Percentiles rank a stretch among this genome's conserved stretches.
Evolutionary conservation across 1,140 invertebrate genomes (phyloP).

Genomic region (Potamilus streckersoni): DNA sequence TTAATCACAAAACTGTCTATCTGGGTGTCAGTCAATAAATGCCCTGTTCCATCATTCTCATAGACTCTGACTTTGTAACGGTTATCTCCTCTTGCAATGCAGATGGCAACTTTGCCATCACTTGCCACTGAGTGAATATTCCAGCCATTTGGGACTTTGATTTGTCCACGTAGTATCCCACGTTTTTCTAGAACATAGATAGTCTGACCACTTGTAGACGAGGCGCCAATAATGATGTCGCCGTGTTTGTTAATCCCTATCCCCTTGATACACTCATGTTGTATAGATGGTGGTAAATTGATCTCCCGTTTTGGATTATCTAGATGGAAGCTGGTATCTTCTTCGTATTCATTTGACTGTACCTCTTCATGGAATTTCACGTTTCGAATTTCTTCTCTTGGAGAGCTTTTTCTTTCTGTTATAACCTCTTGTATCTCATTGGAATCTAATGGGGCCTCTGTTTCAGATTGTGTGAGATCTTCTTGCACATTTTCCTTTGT

Average conservation of each 20-base stretch:
- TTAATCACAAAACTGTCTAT: conserved; percentile 59
- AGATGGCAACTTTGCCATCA: conserved; percentile 57
- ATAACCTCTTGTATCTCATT: conserved; percentile 31
- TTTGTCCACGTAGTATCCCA: conserved; percentile 55
- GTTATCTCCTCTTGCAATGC: conserved; percentile 55
- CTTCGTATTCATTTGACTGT: conserved; percentile 33
- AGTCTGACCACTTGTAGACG: conserved; percentile 38
- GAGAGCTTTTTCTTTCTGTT: conserved; percentile 47
- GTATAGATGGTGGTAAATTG: conserved; percentile 44
- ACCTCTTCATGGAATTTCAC: conserved; percentile 43
- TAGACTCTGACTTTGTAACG: conserved; percentile 56
- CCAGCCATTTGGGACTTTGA: conserved; percentile 49
- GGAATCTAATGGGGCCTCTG: conserved; percentile 21
- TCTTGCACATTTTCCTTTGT: conserved; percentile 20
- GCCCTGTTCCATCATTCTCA: conserved; percentile 49
- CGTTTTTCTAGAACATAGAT: conserved; percentile 58
- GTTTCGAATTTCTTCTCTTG: conserved; percentile 37
- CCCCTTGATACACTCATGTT: conserved; percentile 55
- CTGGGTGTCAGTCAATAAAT: conserved; percentile 48
- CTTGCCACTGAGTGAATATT: conserved; percentile 54
- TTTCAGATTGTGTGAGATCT: conserved; percentile 19
- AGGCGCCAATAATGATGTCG: conserved; percentile 56
- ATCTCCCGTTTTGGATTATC: conserved; percentile 45
- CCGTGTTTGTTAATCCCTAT: conserved; percentile 52
- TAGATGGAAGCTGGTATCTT: conserved; percentile 45